These are phyloP conservation scores for Ectemnius continuus DNA, from an alignment of 2,888 invertebrate species.

Conservation along the genomic window DNA sequence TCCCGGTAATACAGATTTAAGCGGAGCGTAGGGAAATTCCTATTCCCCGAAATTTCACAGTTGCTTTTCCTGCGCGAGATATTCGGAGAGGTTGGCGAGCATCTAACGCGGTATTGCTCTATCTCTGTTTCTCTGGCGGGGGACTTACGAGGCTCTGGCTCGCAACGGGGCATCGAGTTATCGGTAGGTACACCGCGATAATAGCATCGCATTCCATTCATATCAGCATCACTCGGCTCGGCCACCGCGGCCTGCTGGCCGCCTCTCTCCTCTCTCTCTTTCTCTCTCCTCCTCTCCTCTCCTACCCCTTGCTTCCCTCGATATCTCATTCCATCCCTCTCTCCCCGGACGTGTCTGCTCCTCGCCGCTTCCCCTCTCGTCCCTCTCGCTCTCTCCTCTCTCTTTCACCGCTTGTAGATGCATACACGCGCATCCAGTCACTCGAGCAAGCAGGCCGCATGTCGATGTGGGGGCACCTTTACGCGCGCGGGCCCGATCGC, in stretches of 20 bases:
- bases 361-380: too few species aligned
- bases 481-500: constrained; percentile 22
- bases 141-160: constrained; percentile 50
- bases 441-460: background rate
- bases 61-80: too few species aligned
- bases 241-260: constrained; percentile 30
- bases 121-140: constrained; percentile 23
- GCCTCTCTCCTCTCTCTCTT: constrained; percentile 40
- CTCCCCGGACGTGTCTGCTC: constrained; percentile 1
- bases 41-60: too few species aligned
- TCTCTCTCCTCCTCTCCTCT: background rate
- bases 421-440: constrained; percentile 1
- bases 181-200: constrained; percentile 71
- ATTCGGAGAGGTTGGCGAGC: too few species aligned
- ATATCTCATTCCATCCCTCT: constrained; percentile 18
- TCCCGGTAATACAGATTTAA: too few species aligned
- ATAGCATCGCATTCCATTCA: constrained; percentile 75
- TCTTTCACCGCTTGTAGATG: constrained; percentile 16
- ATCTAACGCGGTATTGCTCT: background rate
- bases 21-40: too few species aligned
- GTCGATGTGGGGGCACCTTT: constrained; percentile 42
- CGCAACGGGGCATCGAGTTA: constrained; percentile 64
- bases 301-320: background rate
- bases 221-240: constrained; percentile 67
- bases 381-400: background rate